Evolutionary conservation across 2,113 vertebrate genomes (phyloP), one percentile per base, ranked within the genome.

Genomic region (Delphinus delphis): DNA sequence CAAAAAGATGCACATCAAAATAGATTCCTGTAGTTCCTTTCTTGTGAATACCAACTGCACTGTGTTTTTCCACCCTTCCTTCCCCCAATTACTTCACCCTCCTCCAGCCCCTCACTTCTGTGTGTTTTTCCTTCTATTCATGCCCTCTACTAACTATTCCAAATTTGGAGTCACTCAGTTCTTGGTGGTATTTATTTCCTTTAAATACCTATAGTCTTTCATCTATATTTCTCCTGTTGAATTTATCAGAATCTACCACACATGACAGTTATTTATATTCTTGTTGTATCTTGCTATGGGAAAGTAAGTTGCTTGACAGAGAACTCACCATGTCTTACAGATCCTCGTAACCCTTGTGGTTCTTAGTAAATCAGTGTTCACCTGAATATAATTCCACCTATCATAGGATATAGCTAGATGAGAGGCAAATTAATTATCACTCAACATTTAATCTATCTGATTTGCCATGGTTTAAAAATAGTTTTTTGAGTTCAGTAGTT

Each of bases 401-500:
- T 53, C 74, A 44, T 1, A 85, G 8, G 21, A 31, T 21, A 55
- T 2, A 76, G 50, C 58, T 94, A 21, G 50, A 50, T 76, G 90
- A 92, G 68, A 87, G 23, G 55, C 21, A 97, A 94, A 95, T 62
- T 84, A 53, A 11, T 90, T 96, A 67, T 82, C 62, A 84, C n/a
- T 96, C 88, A 95, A 60, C n/a, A 77, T 41, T 82, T 94, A 88
- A 65, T 84, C 67, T 92, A 23, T 60, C 38, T 70, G 85, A 94
- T 93, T 95, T 90, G n/a, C 20, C 31, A 38, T 25, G 41, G 41
- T 33, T 73, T 68, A 86, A 85, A 85, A 82, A 33, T 5, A 4
- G 18, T 41, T 44, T 91, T 91, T 80, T 50, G 26, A 74, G n/a
- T 85, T 67, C 33, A 55, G 21, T 82, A 73, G 90, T 80, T 90